phyloP scores from a whole-genome alignment of 2,113 vertebrate genomes.

The Morone chrysops region DNA sequence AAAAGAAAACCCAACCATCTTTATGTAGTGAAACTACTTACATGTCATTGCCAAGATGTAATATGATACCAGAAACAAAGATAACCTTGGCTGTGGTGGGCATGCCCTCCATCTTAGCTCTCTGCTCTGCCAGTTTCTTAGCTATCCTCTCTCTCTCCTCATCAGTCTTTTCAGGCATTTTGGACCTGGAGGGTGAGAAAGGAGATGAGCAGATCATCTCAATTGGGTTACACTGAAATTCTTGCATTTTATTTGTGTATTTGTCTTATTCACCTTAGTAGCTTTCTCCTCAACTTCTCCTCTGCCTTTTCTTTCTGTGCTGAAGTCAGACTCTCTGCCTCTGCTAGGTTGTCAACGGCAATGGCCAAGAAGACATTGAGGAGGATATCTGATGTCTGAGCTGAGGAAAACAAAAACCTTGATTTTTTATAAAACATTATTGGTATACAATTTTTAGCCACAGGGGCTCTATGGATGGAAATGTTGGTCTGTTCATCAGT shows the following conservation, averaged over 20 bases:
- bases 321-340: constrained; percentile 95
- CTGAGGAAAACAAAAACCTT: constrained; percentile 81
- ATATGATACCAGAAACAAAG: constrained; percentile 14
- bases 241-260: neutral
- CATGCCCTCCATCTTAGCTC: constrained; percentile 92
- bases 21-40: neutral
- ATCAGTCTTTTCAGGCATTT: constrained; percentile 90
- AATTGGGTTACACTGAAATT: neutral
- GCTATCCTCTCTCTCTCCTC: constrained; percentile 90
- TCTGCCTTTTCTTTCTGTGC: constrained; percentile 97
- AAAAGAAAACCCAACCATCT: constrained; percentile 5
- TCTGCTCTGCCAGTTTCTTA: constrained; percentile 94
- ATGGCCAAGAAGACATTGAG: constrained; percentile 99
- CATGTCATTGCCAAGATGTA: neutral
- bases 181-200: constrained; percentile 79
- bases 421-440: neutral
- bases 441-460: neutral
- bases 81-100: constrained; percentile 95
- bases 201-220: neutral
- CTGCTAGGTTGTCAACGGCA: constrained; percentile 95
- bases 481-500: neutral
- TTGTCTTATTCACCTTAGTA: constrained; percentile 84
- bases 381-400: constrained; percentile 89
- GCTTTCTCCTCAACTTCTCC: constrained; percentile 89
- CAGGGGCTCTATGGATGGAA: neutral